These are phyloP conservation scores for Nephrotoma appendiculata DNA, from an alignment of 2,888 invertebrate genomes.

Conservation along the genomic window DNA sequence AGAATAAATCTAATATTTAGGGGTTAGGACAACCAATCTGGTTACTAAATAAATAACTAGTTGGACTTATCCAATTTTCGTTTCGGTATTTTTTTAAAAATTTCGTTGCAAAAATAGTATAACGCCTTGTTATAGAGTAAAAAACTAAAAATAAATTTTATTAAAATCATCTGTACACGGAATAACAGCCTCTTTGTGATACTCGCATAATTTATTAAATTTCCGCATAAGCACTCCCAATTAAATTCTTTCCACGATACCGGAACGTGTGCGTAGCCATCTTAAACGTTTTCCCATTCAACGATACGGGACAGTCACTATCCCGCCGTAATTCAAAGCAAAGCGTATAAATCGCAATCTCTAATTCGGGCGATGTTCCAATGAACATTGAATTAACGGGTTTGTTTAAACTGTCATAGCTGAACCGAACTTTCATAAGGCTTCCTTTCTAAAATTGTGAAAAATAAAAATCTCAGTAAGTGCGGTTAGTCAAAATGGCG, in stretches of 20 bases:
- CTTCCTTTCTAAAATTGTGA: conserved; percentile 54
- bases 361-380: conserved; percentile 81
- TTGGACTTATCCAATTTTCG: too few relatives aligned
- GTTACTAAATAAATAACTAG: too few relatives aligned
- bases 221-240: conserved; percentile 72
- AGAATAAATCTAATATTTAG: too few relatives aligned
- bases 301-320: conserved; percentile 54
- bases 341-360: conserved; percentile 77
- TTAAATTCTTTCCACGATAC: conserved; percentile 60
- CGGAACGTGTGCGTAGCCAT: conserved; percentile 60
- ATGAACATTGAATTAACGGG: conserved; percentile 66
- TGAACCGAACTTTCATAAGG: conserved; percentile 56
- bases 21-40: too few relatives aligned
- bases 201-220: conserved; percentile 34
- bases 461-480: conserved; percentile 9
- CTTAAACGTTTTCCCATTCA: conserved; percentile 54
- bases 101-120: too few relatives aligned
- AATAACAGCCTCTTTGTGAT: not conserved
- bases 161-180: not conserved
- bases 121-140: not conserved
- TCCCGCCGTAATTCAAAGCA: conserved; percentile 70
- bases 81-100: too few relatives aligned
- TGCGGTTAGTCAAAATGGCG: not conserved
- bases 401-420: conserved; percentile 54
- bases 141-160: not conserved